Evolutionary conservation across 2,797 vertebrate species (phyloP).

Genomic region (Leptoclinus maculatus): DNA sequence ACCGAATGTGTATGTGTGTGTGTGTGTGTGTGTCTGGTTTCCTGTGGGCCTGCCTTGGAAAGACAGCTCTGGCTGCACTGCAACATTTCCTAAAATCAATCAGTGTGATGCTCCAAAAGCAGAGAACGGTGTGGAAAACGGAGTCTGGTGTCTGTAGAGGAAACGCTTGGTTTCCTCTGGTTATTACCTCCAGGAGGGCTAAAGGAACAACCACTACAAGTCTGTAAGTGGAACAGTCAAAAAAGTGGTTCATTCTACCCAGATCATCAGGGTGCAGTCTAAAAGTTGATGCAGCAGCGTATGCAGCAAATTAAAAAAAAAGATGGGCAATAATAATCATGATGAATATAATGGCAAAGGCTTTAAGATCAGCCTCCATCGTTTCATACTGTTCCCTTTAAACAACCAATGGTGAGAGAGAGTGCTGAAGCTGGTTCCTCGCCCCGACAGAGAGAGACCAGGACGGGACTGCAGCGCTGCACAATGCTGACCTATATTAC

Average conservation of each 20-base stretch:
- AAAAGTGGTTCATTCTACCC: not conserved
- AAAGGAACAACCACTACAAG: conserved; percentile 5
- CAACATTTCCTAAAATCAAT: conserved; percentile 47
- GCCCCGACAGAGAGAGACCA: conserved; percentile 30
- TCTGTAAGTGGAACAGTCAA: conserved; percentile 12
- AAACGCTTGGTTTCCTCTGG: not conserved
- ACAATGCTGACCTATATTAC: conserved; percentile 72
- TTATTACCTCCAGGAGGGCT: conserved; percentile 2
- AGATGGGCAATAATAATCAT: too few relatives aligned
- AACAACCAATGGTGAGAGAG: conserved; percentile 13
- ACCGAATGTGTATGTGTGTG: too few relatives aligned
- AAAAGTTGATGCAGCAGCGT: conserved; percentile 24
- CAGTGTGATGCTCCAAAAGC: conserved; percentile 6
- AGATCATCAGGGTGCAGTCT: not conserved
- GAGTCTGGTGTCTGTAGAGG: not conserved
- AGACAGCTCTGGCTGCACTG: conserved; percentile 16
- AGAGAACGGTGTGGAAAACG: not conserved
- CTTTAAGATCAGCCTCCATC: too few relatives aligned
- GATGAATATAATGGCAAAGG: too few relatives aligned
- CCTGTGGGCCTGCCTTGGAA: conserved; percentile 24
- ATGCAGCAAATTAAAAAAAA: too few relatives aligned
- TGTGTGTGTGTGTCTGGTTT: conserved; percentile 5
- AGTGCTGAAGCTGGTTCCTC: conserved; percentile 26
- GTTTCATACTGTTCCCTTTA: not conserved
- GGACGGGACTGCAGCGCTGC: conserved; percentile 32